phyloP scores from a whole-genome alignment of 2,797 vertebrate genomes.

The Gorsachius magnificus region DNA sequence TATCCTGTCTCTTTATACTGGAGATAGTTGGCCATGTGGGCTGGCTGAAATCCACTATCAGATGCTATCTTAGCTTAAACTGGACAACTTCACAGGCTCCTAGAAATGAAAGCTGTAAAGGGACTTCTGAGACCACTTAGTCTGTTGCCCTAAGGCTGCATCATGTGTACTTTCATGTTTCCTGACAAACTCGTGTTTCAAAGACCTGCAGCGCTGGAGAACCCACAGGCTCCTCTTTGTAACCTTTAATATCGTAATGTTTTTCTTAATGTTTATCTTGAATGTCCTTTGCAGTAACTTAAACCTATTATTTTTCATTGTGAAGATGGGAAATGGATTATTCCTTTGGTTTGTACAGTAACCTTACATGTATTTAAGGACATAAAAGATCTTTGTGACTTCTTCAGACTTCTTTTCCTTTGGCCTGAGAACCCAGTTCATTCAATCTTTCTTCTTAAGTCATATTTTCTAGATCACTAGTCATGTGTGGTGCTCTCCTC shows the following conservation, averaged over 20 bases:
- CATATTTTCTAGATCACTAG: not conserved
- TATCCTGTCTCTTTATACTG: not conserved
- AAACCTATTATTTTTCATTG: not conserved
- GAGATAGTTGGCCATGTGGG: not conserved
- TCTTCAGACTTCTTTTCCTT: not conserved
- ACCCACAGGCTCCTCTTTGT: not conserved
- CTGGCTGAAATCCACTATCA: not conserved
- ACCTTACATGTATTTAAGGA: not conserved
- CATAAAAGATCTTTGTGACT: not conserved
- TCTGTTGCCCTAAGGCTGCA: not conserved
- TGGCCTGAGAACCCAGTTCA: not conserved
- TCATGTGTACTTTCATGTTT: not conserved
- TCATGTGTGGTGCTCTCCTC: not conserved
- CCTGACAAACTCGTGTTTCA: not conserved
- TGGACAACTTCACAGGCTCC: not conserved
- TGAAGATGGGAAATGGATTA: not conserved
- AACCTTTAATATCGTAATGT: not conserved
- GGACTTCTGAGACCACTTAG: not conserved
- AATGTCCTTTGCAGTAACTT: not conserved
- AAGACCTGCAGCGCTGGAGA: not conserved
- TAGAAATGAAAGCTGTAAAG: not conserved
- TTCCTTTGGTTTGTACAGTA: not conserved
- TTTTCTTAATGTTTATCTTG: not conserved
- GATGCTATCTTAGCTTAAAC: not conserved
- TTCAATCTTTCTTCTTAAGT: not conserved